A percentile compares a stretch with the other conserved stretches of the same genome.
These are phyloP conservation scores for Andrena chrysosceles DNA, from an alignment of 2,888 invertebrate species.

Conservation along the genomic window DNA sequence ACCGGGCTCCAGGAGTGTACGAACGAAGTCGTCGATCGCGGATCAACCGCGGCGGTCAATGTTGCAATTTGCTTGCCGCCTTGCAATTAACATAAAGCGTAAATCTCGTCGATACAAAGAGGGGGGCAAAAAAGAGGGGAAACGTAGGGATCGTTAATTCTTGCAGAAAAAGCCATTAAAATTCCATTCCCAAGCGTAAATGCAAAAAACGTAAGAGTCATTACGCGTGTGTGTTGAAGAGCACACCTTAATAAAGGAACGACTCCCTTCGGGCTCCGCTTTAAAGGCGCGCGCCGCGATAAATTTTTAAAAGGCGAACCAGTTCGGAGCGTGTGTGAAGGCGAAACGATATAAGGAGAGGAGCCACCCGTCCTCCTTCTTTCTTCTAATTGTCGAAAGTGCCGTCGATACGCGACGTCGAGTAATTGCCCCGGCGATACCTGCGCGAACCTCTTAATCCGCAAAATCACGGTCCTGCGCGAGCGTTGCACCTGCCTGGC, in stretches of 20 bases:
- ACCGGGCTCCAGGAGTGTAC: slow-evolving; percentile 6
- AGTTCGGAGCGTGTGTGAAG: slow-evolving; percentile 37
- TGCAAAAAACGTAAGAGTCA: slow-evolving; percentile 36
- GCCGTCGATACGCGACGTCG: slow-evolving; percentile 24
- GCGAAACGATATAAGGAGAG: slow-evolving; percentile 20
- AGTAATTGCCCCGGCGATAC: slow-evolving; percentile 40
- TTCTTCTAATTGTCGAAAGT: slow-evolving; percentile 49
- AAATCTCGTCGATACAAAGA: slow-evolving; percentile 1
- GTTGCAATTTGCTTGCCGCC: slow-evolving; percentile 20
- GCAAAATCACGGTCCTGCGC: slow-evolving; percentile 39
- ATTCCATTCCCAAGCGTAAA: slow-evolving; percentile 40
- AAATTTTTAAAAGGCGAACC: slow-evolving; percentile 52
- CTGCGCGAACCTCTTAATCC: slow-evolving; percentile 47
- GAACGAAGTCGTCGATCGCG: slow-evolving; percentile 8
- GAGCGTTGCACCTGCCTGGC: slow-evolving; percentile 49
- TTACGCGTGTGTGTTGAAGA: slow-evolving; percentile 45
- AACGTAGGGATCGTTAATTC: slow-evolving; percentile 19
- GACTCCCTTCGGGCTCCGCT: slow-evolving; percentile 6
- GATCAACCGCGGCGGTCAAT: slow-evolving; percentile 8
- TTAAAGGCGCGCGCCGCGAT: slow-evolving; percentile 41
- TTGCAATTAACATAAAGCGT: slow-evolving; percentile 23
- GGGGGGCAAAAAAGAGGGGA: background rate
- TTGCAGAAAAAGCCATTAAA: slow-evolving; percentile 41
- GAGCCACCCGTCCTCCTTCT: background rate
- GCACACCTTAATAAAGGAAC: slow-evolving; percentile 43